Percentiles rank a stretch among this genome's conserved stretches.
These are phyloP conservation scores for Sitobion miscanthi DNA, from an alignment of 1,140 invertebrate species.

Conservation along the genomic window DNA sequence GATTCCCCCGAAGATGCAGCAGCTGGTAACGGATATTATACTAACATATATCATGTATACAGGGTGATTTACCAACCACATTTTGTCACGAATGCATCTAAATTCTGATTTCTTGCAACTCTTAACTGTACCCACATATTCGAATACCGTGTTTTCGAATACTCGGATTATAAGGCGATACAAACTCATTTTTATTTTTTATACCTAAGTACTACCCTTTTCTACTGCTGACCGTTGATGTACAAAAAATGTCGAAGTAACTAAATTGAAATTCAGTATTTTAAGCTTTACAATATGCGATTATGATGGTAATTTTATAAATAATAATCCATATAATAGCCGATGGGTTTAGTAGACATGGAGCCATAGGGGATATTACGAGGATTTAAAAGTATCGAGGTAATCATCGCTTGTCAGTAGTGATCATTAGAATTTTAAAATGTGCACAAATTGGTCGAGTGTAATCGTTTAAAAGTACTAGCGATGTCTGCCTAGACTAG, in stretches of 20 bases:
- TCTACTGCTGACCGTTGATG: too few species aligned
- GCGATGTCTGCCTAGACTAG: too few species aligned
- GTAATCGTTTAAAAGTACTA: too few species aligned
- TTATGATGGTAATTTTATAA: neutral
- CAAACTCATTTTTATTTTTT: neutral
- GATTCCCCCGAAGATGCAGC: neutral
- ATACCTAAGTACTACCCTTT: too few species aligned
- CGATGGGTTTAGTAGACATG: neutral
- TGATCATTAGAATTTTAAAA: neutral
- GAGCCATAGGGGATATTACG: neutral
- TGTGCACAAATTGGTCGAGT: neutral
- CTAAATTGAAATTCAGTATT: neutral
- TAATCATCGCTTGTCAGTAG: neutral
- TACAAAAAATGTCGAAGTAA: neutral
- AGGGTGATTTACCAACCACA: neutral
- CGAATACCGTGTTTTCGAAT: too few species aligned
- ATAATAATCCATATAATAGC: neutral
- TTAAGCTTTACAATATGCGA: neutral
- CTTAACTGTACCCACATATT: too few species aligned
- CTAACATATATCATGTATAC: neutral
- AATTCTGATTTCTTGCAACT: too few species aligned
- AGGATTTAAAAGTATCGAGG: neutral
- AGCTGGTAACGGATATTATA: neutral
- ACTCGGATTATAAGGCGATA: neutral
- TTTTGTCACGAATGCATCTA: neutral